Conservation (phyloP, 2,888 invertebrate species). For the Trachelus stipa region DNA sequence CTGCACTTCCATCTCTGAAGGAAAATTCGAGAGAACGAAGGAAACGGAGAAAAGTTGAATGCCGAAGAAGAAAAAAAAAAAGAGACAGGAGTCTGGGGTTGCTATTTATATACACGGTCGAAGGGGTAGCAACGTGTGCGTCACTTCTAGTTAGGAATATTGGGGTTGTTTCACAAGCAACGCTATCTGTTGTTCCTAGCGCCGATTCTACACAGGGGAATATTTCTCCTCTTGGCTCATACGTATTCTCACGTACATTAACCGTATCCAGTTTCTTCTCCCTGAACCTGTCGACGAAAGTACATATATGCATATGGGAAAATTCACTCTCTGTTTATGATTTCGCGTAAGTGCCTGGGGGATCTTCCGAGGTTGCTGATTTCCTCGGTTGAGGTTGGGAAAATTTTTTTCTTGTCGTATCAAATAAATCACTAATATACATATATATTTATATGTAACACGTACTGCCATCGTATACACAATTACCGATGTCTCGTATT, state of each 20-base stretch:
- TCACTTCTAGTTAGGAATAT: constrained; percentile 36
- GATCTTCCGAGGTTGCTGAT: background rate
- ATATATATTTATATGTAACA: background rate
- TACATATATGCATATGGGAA: background rate
- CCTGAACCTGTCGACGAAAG: background rate
- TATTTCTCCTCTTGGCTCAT: background rate
- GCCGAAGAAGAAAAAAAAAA: constrained; percentile 21
- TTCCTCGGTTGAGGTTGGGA: background rate
- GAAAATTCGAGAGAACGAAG: constrained; percentile 37
- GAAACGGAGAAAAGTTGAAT: constrained; percentile 33
- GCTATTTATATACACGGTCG: constrained; percentile 31
- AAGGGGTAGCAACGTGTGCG: constrained; percentile 17
- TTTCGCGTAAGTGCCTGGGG: background rate
- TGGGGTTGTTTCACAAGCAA: constrained; percentile 22
- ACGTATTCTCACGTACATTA: background rate
- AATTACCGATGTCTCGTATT: background rate
- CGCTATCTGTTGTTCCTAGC: background rate
- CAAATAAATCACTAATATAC: too few species aligned
- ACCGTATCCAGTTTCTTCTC: background rate
- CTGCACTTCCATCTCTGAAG: constrained; percentile 1
- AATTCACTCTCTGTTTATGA: constrained; percentile 3
- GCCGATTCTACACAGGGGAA: background rate
- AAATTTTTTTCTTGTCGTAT: too few species aligned
- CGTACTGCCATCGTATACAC: background rate
- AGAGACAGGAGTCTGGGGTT: constrained; percentile 20